These are phyloP conservation scores for Agrypnus murinus DNA, from an alignment of 2,888 invertebrate species.

Conservation along the genomic window DNA sequence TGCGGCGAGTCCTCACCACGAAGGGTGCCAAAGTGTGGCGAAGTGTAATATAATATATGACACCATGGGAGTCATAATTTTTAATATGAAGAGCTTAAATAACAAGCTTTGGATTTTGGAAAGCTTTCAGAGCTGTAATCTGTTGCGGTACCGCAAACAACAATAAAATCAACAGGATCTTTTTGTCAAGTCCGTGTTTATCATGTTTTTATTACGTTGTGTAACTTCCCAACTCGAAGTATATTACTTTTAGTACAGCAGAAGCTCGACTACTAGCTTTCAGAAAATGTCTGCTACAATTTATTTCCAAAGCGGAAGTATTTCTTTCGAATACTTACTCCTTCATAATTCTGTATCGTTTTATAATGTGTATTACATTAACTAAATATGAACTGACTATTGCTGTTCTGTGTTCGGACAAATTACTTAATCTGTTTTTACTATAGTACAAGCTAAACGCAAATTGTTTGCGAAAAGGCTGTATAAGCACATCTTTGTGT, in stretches of 20 bases:
- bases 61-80: slow-evolving; percentile 48
- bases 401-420: slow-evolving; percentile 6
- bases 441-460: slow-evolving; percentile 10
- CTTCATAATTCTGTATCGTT: slow-evolving; percentile 19
- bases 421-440: slow-evolving; percentile 22
- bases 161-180: slow-evolving; percentile 44
- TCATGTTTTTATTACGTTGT: slow-evolving; percentile 43
- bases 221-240: slow-evolving; percentile 37
- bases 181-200: slow-evolving; percentile 37
- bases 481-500: slow-evolving; percentile 33
- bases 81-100: slow-evolving; percentile 50
- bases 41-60: slow-evolving; percentile 50
- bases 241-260: slow-evolving; percentile 38
- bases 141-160: slow-evolving; percentile 31
- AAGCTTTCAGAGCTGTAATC: slow-evolving; percentile 43
- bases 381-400: slow-evolving; percentile 10
- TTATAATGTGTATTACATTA: background rate
- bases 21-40: slow-evolving; percentile 49
- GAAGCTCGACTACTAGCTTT: slow-evolving; percentile 24
- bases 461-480: slow-evolving; percentile 30
- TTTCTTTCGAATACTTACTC: slow-evolving; percentile 19
- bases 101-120: slow-evolving; percentile 47
- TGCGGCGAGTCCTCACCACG: slow-evolving; percentile 31
- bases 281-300: slow-evolving; percentile 13
- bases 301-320: slow-evolving; percentile 23